A percentile compares a stretch with the other conserved stretches of the same genome.
phyloP scores from a whole-genome alignment of 2,797 vertebrate genomes.

The Prunella strophiata region DNA sequence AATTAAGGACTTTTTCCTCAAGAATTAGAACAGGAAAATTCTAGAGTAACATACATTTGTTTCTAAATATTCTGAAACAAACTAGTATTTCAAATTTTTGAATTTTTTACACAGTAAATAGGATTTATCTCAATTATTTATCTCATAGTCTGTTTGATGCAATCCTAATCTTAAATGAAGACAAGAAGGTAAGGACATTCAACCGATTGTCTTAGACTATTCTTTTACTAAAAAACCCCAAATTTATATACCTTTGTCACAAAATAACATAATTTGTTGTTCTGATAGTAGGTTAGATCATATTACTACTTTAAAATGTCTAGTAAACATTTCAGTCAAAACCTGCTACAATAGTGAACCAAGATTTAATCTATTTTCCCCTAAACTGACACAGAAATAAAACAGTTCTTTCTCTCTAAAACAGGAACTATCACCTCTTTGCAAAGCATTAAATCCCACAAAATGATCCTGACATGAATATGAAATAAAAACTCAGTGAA shows the following conservation, averaged over 20 bases:
- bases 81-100: background rate
- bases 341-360: background rate
- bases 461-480: background rate
- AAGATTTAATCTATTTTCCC: background rate
- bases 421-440: background rate
- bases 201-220: background rate
- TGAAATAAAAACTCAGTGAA: background rate
- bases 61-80: background rate
- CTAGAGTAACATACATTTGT: background rate
- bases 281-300: background rate
- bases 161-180: background rate
- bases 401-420: background rate
- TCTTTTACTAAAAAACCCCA: background rate
- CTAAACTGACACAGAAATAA: background rate
- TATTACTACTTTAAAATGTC: background rate
- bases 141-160: background rate
- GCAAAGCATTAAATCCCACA: fast-evolving
- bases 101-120: background rate
- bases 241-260: background rate
- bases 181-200: background rate
- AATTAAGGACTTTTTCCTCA: background rate
- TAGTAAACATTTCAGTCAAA: background rate
- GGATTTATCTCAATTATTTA: background rate
- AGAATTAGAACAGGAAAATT: background rate
- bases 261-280: background rate